Evolutionary conservation across 2,888 invertebrate genomes (phyloP), one percentile per base, ranked within the genome.

Genomic region (Loripinus fragilis): DNA sequence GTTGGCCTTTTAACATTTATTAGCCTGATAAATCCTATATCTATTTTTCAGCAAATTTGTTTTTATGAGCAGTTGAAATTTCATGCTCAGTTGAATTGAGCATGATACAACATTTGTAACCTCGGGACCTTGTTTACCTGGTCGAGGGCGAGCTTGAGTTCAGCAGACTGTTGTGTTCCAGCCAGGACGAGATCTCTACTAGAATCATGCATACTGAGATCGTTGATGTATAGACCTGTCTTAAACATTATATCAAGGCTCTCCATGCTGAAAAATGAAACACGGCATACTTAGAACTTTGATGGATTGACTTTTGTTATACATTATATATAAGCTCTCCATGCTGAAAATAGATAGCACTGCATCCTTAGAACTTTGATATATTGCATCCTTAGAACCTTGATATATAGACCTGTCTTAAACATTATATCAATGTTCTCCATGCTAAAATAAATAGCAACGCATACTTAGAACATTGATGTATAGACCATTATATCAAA

Each of bases 331-430:
- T n/a, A n/a, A n/a, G n/a, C n/a, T n/a, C n/a, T n/a, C n/a, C n/a
- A n/a, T n/a, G n/a, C n/a, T n/a, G n/a, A n/a, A n/a, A n/a, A n/a
- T n/a, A n/a, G n/a, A n/a, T n/a, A n/a, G n/a, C n/a, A n/a, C n/a
- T n/a, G n/a, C n/a, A n/a, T n/a, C n/a, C n/a, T n/a, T n/a, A n/a
- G n/a, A n/a, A n/a, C n/a, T n/a, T n/a, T n/a, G n/a, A n/a, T n/a
- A n/a, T n/a, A n/a, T n/a, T 99, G 99, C 97, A 99, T 98, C 20
- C 98, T 98, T 70, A 99, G 95, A 94, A 99, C 99, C 92, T 99
- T 99, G 92, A 99, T 98, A 93, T 98, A 99, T 0, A 99, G 95
- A 0, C 99, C 98, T 0, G 98, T 97, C 65, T 97, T 96, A 81
- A 98, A 97, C 89, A 99, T 95, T 0, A 97, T 96, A n/a, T 97